Evolutionary conservation across 1,140 invertebrate genomes (phyloP).

Genomic region (Cotesia typhae): DNA sequence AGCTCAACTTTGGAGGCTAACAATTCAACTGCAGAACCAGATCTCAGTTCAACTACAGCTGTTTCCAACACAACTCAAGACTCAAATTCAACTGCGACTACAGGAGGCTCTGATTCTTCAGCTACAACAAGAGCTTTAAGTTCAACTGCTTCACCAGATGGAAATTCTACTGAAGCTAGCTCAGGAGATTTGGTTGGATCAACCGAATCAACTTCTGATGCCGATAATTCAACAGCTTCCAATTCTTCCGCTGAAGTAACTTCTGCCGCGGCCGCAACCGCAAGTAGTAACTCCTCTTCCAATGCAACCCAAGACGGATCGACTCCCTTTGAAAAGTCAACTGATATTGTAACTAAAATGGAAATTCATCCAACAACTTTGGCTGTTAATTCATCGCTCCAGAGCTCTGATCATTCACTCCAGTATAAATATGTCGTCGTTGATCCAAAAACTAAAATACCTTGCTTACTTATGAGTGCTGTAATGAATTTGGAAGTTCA

Average conservation of each 20-base stretch:
- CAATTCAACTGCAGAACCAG: too few species aligned
- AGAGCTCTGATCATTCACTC: not conserved
- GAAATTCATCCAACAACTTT: not conserved
- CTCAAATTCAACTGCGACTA: too few species aligned
- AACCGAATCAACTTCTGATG: not conserved
- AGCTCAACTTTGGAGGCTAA: too few species aligned
- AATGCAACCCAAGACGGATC: not conserved
- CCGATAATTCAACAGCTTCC: not conserved
- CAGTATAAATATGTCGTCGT: slow-evolving; percentile 35
- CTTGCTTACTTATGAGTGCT: slow-evolving; percentile 44
- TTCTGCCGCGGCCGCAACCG: not conserved
- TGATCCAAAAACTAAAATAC: not conserved
- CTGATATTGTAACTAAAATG: not conserved
- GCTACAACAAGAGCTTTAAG: too few species aligned
- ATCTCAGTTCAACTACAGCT: too few species aligned
- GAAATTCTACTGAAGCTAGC: not conserved
- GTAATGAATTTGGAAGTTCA: slow-evolving; percentile 29
- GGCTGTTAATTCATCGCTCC: not conserved
- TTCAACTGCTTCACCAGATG: not conserved
- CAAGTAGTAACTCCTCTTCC: not conserved
- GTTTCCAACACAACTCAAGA: too few species aligned
- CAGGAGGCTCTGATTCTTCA: too few species aligned
- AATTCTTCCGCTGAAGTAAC: not conserved
- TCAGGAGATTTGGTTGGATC: not conserved
- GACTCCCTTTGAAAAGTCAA: not conserved